Percentiles rank a stretch among this genome's conserved stretches.
These are phyloP conservation scores for Rotaria sp. DNA, from an alignment of 2,888 invertebrate species.

Conservation along the genomic window DNA sequence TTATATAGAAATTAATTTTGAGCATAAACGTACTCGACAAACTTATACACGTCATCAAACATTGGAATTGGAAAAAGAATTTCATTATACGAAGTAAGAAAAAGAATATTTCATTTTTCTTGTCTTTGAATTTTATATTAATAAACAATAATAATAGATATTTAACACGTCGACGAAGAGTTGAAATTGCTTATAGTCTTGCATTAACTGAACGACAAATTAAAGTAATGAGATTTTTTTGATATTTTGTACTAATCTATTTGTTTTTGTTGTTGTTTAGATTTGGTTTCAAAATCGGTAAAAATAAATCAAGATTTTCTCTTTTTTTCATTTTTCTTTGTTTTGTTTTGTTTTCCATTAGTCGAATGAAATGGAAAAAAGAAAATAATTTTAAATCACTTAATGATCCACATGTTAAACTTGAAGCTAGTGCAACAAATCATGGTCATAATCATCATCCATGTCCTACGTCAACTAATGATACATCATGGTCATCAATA, in stretches of 20 bases:
- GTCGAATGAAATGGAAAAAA: slow-evolving; percentile 55
- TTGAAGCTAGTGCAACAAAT: slow-evolving; percentile 29
- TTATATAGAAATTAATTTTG: slow-evolving; percentile 25
- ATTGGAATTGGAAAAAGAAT: slow-evolving; percentile 41
- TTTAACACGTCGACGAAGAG: slow-evolving; percentile 38
- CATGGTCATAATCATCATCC: neutral
- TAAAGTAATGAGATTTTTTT: slow-evolving; percentile 22
- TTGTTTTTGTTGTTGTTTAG: neutral
- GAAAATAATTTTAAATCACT: slow-evolving; percentile 46
- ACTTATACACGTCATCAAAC: slow-evolving; percentile 41
- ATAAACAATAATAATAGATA: slow-evolving; percentile 9
- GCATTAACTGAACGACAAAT: slow-evolving; percentile 40
- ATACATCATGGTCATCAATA: neutral
- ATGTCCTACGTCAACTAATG: neutral
- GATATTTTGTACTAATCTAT: neutral
- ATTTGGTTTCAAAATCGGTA: slow-evolving; percentile 22
- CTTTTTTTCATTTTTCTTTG: too few species aligned
- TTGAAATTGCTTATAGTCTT: slow-evolving; percentile 39
- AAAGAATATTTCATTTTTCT: neutral
- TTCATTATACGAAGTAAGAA: slow-evolving; percentile 40
- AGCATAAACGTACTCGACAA: slow-evolving; percentile 41
- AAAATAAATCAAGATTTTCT: neutral
- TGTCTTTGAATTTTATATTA: neutral
- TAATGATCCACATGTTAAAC: slow-evolving; percentile 41
- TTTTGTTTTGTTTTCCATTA: slow-evolving; percentile 48